Conservation (phyloP, 2,888 invertebrate genomes). For the Agrotis ipsilon region DNA sequence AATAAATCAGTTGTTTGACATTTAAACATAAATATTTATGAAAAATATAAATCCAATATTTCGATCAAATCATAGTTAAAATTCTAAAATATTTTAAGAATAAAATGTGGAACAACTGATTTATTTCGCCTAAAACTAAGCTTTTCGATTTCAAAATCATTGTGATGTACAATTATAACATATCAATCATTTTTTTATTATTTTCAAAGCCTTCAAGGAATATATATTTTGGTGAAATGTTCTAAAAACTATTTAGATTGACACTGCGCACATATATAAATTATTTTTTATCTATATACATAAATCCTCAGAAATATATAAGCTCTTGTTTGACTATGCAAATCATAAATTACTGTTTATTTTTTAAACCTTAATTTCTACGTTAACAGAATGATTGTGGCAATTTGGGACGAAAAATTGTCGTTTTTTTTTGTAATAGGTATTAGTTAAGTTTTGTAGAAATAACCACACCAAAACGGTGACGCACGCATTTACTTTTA, state of each 20-base stretch:
- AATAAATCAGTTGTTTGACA: constrained; percentile 36
- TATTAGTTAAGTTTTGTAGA: constrained; percentile 20
- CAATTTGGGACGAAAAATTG: constrained; percentile 15
- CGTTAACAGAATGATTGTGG: constrained; percentile 20
- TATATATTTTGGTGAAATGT: constrained; percentile 81
- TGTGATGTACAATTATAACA: constrained; percentile 85
- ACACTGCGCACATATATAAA: constrained; percentile 69
- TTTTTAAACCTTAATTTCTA: constrained; percentile 13
- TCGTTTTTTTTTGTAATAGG: constrained; percentile 12
- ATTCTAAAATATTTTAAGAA: constrained; percentile 35
- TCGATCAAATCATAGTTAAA: constrained; percentile 14
- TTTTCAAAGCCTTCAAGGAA: constrained; percentile 74
- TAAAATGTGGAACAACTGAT: constrained; percentile 21
- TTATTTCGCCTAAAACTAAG: constrained; percentile 46
- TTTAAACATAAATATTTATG: neutral
- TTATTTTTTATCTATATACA: constrained; percentile 72
- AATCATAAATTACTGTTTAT: constrained; percentile 8
- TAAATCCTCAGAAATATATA: constrained; percentile 32
- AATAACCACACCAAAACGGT: constrained; percentile 16
- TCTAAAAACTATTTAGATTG: constrained; percentile 68
- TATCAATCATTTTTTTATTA: constrained; percentile 79
- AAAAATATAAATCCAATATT: constrained; percentile 11
- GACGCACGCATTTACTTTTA: constrained; percentile 50
- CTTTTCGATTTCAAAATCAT: constrained; percentile 66
- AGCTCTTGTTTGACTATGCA: constrained; percentile 20